Conservation (phyloP, 2,797 vertebrate species). For the Onychomys leucogaster region DNA sequence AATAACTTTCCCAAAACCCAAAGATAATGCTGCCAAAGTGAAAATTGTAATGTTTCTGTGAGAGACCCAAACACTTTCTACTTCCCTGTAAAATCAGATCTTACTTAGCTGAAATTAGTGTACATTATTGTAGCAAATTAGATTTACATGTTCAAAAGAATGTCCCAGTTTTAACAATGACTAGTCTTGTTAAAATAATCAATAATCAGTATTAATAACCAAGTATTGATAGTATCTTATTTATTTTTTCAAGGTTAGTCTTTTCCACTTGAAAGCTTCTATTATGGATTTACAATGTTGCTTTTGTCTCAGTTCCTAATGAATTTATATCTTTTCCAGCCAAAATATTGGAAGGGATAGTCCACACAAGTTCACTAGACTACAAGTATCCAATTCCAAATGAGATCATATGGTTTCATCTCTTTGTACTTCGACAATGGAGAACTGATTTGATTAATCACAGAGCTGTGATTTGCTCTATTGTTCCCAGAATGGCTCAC, state of each 20-base stretch:
- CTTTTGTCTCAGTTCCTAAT: constrained; percentile 76
- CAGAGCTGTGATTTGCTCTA: constrained; percentile 83
- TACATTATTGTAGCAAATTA: neutral
- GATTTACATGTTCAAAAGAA: neutral
- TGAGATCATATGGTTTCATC: constrained; percentile 84
- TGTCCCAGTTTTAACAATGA: constrained; percentile 58
- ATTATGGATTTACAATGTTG: constrained; percentile 35
- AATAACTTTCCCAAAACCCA: constrained; percentile 73
- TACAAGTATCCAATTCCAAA: constrained; percentile 85
- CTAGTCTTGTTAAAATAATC: neutral
- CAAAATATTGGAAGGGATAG: constrained; percentile 82
- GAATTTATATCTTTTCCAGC: constrained; percentile 76
- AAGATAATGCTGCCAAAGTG: constrained; percentile 74
- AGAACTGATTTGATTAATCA: constrained; percentile 88
- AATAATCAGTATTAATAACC: neutral
- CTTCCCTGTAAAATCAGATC: neutral
- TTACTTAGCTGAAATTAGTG: constrained; percentile 7
- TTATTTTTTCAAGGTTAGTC: constrained; percentile 65
- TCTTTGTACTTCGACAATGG: constrained; percentile 84
- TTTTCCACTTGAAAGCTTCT: neutral
- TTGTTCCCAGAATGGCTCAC: constrained; percentile 81
- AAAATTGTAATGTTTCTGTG: constrained; percentile 52
- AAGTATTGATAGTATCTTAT: constrained; percentile 66
- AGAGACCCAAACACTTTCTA: neutral
- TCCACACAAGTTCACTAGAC: constrained; percentile 83